Conservation (phyloP, 2,888 invertebrate genomes). For the Drosophila dives region DNA sequence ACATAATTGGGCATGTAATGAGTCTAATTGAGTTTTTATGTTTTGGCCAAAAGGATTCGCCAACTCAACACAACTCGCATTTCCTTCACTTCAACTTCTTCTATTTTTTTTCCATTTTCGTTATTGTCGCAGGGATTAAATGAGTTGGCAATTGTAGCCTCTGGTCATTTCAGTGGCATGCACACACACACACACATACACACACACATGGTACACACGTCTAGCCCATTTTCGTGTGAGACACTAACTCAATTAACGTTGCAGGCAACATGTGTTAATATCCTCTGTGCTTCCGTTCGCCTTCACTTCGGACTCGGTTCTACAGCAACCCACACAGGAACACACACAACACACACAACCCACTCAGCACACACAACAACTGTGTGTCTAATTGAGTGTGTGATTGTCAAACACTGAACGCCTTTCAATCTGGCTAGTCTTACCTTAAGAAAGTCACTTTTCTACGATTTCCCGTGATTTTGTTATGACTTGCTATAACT, state of each 20-base stretch:
- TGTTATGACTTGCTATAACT: too few species aligned
- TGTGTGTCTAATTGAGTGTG: conserved; percentile 38
- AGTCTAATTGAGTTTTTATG: conserved; percentile 85
- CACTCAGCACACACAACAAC: not conserved
- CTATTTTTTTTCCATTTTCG: not conserved
- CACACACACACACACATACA: too few species aligned
- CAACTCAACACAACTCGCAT: conserved; percentile 21
- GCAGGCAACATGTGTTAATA: conserved; percentile 82
- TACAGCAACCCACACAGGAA: not conserved
- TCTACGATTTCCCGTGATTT: too few species aligned
- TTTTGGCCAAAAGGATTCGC: conserved; percentile 59
- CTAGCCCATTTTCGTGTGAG: conserved; percentile 71
- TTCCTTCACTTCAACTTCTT: not conserved
- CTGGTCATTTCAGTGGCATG: conserved; percentile 78
- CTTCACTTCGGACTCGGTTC: conserved; percentile 21
- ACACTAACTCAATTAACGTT: conserved; percentile 82
- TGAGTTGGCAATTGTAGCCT: conserved; percentile 70
- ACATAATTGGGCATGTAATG: conserved; percentile 84
- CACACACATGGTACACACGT: conserved; percentile 23
- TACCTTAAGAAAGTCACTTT: not conserved
- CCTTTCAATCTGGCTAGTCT: conserved; percentile 1
- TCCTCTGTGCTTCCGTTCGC: conserved; percentile 78
- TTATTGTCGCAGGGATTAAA: conserved; percentile 23
- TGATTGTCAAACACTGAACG: conserved; percentile 6
- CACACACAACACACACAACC: not conserved